Evolutionary conservation across 2,113 vertebrate species (phyloP).

Genomic region (Synchiropus splendidus): DNA sequence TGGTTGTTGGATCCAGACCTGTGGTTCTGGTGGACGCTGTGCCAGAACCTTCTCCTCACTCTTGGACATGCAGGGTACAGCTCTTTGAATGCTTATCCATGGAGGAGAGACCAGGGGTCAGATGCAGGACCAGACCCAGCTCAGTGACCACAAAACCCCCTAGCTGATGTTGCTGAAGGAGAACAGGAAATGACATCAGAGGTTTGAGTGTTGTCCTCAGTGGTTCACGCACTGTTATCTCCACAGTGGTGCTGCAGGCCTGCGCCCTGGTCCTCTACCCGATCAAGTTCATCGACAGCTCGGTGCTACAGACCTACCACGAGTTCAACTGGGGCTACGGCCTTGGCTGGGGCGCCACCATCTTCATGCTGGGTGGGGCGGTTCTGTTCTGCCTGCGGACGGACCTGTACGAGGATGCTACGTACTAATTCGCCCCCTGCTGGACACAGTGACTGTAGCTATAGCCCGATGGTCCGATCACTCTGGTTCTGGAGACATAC

Average conservation of each 20-base stretch:
- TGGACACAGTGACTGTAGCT: background rate
- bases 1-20: background rate
- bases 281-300: slow-evolving; percentile 75
- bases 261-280: slow-evolving; percentile 75
- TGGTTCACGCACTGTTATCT: background rate
- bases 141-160: too few relatives aligned
- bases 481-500: too few relatives aligned
- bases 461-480: too few relatives aligned
- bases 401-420: slow-evolving; percentile 67
- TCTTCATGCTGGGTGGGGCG: slow-evolving; percentile 75
- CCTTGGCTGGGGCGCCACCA: slow-evolving; percentile 74
- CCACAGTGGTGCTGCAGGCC: slow-evolving; percentile 70
- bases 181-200: too few relatives aligned
- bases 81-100: background rate
- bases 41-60: background rate
- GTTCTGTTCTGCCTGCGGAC: slow-evolving; percentile 75
- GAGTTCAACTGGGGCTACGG: slow-evolving; percentile 83
- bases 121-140: too few relatives aligned
- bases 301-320: slow-evolving; percentile 69
- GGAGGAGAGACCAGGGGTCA: background rate
- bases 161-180: too few relatives aligned
- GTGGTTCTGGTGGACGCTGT: background rate
- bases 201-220: too few relatives aligned
- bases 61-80: background rate
- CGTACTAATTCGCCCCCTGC: slow-evolving; percentile 54